These are phyloP conservation scores for Channallabes apus DNA, from an alignment of 2,797 vertebrate species.

Conservation along the genomic window DNA sequence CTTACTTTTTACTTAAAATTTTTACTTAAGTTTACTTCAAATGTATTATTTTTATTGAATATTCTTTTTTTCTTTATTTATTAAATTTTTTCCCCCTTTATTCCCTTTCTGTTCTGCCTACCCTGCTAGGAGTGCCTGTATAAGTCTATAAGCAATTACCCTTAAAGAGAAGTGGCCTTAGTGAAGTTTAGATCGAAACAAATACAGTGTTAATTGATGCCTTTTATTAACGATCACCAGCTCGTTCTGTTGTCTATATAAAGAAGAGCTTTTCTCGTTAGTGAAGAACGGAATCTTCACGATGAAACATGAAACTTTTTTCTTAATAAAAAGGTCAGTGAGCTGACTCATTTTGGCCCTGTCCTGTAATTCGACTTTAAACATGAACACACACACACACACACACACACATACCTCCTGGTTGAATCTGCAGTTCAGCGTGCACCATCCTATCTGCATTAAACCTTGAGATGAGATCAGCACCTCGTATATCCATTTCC, in stretches of 20 bases:
- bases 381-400: not conserved
- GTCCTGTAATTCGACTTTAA: not conserved
- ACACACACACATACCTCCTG: conserved; percentile 82
- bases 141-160: not conserved
- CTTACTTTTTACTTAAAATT: no score
- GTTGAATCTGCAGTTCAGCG: conserved; percentile 94
- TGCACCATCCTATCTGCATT: conserved; percentile 99
- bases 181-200: not conserved
- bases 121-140: not conserved
- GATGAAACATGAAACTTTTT: not conserved
- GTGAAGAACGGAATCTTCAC: not conserved
- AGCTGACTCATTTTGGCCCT: not conserved
- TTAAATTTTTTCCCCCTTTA: not conserved
- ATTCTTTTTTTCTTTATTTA: not conserved
- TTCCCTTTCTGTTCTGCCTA: not conserved
- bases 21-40: no score
- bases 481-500: conserved; percentile 97
- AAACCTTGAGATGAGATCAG: conserved; percentile 98
- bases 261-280: not conserved
- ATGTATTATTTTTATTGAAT: no score
- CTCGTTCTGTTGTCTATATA: no score
- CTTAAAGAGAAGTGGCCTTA: not conserved
- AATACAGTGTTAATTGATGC: not conserved
- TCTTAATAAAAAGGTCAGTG: not conserved
- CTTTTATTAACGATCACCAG: not conserved